Evolutionary conservation across 2,888 invertebrate species (phyloP), one percentile per base, ranked within the genome.

Genomic region (Spilosoma lubricipeda): DNA sequence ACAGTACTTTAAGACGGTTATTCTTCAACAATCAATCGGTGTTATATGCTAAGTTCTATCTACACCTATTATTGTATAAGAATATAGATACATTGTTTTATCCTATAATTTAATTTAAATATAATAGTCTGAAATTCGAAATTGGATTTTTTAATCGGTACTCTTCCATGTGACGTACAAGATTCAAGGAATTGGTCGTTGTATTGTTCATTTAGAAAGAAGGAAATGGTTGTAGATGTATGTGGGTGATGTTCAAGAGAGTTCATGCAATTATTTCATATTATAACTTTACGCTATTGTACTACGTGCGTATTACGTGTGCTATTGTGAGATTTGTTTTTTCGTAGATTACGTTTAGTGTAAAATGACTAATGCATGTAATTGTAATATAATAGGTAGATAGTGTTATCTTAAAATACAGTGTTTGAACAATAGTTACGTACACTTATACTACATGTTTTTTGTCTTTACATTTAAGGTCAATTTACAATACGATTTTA

Each of bases 161-260:
- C 59, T 27, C 15, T 30, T 3, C 2, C 27, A 56, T 63, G 30
- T 48, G 30, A 67, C 30, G 13, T 48, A 23, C 13, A 20, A 30
- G 9, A 45, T 11, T 27, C 18, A 45, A 45, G 67, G 36, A 39
- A 56, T 13, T 39, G n/a, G 39, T 11, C 9, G 11, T 72, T 69
- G 45, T 69, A 48, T 67, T 30, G n/a, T 67, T 66, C 67, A 70
- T 59, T 30, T 77, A 81, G 79, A 79, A 82, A 81, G 77, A 83
- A 78, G 82, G 83, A 83, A 84, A 83, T 80, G 76, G 36, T 67
- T 70, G 73, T 30, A 30, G 76, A 82, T 84, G 81, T 70, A 75
- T 76, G 76, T 82, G 68, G 78, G 81, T 78, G 76, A 80, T 45
- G 77, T 64, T 77, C 73, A 72, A 67, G 72, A 70, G 78, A 81